These are phyloP conservation scores for Theristicus caerulescens DNA, from an alignment of 2,113 vertebrate species.

Conservation along the genomic window DNA sequence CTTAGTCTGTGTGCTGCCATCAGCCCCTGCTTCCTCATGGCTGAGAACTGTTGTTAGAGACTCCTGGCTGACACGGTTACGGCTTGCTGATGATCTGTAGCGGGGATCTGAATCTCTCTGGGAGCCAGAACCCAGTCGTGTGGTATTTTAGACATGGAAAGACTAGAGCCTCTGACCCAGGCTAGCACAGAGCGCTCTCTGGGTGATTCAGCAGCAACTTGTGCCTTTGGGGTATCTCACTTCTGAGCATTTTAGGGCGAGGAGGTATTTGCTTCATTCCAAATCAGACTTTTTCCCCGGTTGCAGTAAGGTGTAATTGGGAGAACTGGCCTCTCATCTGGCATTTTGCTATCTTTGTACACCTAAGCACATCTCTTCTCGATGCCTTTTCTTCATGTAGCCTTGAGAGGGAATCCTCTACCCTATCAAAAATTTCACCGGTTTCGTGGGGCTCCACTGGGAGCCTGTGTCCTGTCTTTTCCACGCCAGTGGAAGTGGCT, in stretches of 20 bases:
- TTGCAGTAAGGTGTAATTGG: background rate
- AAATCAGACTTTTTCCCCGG: background rate
- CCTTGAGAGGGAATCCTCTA: background rate
- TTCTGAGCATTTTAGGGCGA: background rate
- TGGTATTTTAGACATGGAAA: background rate
- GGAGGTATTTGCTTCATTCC: background rate
- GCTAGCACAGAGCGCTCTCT: background rate
- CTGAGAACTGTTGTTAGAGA: background rate
- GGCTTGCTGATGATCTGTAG: background rate
- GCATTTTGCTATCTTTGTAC: background rate
- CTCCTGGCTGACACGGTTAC: background rate
- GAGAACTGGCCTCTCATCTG: background rate
- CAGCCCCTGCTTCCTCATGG: background rate
- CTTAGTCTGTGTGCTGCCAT: background rate
- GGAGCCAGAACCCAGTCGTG: background rate
- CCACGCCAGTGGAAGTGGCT: background rate
- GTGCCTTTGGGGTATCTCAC: background rate
- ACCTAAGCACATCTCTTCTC: background rate
- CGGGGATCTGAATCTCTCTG: background rate
- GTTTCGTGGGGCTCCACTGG: background rate
- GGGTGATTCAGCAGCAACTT: background rate
- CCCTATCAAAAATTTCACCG: background rate
- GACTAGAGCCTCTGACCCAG: background rate
- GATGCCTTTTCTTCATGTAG: background rate
- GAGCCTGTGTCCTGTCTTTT: background rate